Conservation (phyloP, 2,888 invertebrate genomes). For the Calephelis perditalis region DNA sequence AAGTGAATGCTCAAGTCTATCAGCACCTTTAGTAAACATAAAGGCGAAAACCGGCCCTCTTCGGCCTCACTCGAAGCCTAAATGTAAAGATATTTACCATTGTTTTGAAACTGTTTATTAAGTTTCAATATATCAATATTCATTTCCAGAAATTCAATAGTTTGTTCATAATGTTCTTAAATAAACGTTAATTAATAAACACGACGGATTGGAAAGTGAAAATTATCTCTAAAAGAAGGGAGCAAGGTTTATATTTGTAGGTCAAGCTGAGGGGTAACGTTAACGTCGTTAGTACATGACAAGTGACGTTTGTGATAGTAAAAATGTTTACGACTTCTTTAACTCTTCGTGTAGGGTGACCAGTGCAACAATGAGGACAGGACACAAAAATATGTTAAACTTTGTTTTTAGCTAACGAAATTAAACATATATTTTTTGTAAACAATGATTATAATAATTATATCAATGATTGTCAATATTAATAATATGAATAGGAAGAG, state of each 20-base stretch:
- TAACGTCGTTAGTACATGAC: constrained; percentile 15
- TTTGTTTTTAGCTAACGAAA: no score
- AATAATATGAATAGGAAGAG: no score
- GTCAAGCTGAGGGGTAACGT: not conserved
- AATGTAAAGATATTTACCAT: no score
- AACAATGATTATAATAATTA: no score
- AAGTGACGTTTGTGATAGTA: constrained; percentile 24
- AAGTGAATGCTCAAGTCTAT: no score
- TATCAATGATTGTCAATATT: no score
- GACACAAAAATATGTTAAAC: no score
- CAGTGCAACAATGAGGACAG: not conserved
- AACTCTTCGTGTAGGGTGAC: constrained; percentile 18
- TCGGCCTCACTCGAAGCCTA: no score
- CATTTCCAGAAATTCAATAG: not conserved
- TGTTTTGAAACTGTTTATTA: no score
- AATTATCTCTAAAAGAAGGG: not conserved
- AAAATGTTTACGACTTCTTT: constrained; percentile 28
- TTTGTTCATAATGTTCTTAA: not conserved
- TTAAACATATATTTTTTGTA: no score
- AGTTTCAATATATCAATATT: not conserved
- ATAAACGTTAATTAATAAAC: constrained; percentile 4
- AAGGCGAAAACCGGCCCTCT: no score
- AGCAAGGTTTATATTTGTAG: not conserved
- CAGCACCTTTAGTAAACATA: no score
- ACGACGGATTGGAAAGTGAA: not conserved